Conservation (phyloP, 2,113 vertebrate genomes). For the Tragelaphus imberbis region DNA sequence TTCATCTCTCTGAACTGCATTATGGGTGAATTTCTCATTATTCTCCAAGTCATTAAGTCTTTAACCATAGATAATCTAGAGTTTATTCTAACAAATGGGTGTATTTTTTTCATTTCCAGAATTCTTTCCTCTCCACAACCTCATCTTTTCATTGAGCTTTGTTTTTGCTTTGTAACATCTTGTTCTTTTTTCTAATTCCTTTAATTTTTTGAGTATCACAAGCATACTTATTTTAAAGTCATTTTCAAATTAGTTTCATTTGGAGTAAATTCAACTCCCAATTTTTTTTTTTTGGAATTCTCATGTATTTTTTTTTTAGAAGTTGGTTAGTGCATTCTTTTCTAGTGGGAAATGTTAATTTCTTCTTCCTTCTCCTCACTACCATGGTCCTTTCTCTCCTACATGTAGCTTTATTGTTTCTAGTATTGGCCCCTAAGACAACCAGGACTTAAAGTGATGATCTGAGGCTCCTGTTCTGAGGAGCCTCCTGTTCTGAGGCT, state of each 20-base stretch:
- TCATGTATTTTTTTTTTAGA: background rate
- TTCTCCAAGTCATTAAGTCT: background rate
- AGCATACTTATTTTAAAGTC: background rate
- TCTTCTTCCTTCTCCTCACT: background rate
- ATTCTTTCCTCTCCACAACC: background rate
- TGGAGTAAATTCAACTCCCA: background rate
- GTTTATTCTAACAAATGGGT: background rate
- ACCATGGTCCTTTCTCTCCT: background rate
- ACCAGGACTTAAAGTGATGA: background rate
- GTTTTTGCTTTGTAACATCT: background rate
- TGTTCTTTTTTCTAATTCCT: background rate
- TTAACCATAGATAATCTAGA: background rate
- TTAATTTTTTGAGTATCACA: background rate
- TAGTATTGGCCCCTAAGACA: background rate
- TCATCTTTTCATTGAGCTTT: background rate
- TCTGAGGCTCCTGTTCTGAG: background rate
- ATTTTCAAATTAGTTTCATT: constrained; percentile 16
- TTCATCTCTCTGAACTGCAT: background rate
- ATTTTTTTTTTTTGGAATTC: background rate
- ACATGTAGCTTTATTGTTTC: background rate
- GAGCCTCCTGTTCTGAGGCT: background rate
- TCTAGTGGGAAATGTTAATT: background rate
- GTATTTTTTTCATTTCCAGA: constrained; percentile 15
- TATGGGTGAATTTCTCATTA: background rate
- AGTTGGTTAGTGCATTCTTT: background rate